A percentile compares a stretch with the other conserved stretches of the same genome.
These are phyloP conservation scores for Parnassius apollo DNA, from an alignment of 2,888 invertebrate genomes.

Conservation along the genomic window DNA sequence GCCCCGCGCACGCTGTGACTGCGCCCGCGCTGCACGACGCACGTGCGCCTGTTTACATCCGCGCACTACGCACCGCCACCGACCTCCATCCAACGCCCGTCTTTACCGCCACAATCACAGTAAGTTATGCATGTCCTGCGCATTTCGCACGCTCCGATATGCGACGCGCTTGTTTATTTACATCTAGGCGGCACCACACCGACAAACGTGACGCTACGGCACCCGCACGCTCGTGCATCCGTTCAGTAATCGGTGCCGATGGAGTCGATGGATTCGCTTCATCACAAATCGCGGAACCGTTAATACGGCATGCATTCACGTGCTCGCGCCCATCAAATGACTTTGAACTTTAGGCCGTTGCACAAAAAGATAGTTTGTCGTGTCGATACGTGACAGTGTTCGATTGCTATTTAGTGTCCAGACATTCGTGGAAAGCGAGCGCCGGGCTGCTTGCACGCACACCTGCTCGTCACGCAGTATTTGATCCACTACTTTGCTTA, in stretches of 20 bases:
- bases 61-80: constrained; percentile 15
- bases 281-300: constrained; percentile 49
- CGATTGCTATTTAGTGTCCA: constrained; percentile 48
- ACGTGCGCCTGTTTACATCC: constrained; percentile 57
- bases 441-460: constrained; percentile 42
- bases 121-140: constrained; percentile 74
- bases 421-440: constrained; percentile 51
- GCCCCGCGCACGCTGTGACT: constrained; percentile 48
- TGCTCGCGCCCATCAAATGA: constrained; percentile 34
- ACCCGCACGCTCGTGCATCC: constrained; percentile 11
- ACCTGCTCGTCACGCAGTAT: constrained; percentile 63
- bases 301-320: constrained; percentile 53
- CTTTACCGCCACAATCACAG: constrained; percentile 38
- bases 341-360: constrained; percentile 37
- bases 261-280: constrained; percentile 47
- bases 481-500: constrained; percentile 33
- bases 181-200: constrained; percentile 22
- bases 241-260: constrained; percentile 31
- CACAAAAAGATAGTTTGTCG: constrained; percentile 31
- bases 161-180: constrained; percentile 46
- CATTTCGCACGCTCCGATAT: constrained; percentile 47
- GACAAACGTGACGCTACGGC: constrained; percentile 9
- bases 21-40: constrained; percentile 11
- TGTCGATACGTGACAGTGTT: constrained; percentile 27
- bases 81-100: constrained; percentile 16